These are phyloP conservation scores for Picus viridis DNA, from an alignment of 2,797 vertebrate genomes.

Conservation along the genomic window DNA sequence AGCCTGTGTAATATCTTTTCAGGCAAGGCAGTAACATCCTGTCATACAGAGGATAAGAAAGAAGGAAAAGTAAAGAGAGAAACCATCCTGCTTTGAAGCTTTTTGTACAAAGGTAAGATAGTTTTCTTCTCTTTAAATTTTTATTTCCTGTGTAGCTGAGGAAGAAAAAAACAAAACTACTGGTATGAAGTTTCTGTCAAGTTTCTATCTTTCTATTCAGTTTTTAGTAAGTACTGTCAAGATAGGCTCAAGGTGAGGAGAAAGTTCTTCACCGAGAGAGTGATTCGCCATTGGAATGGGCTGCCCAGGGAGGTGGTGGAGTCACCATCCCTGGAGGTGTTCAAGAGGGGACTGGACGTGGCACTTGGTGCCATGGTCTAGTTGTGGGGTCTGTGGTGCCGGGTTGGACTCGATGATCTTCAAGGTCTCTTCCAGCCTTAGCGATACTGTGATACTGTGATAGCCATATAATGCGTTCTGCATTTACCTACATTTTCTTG, in stretches of 20 bases:
- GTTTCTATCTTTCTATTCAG: not conserved
- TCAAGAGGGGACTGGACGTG: too few species aligned
- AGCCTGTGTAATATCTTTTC: conserved; percentile 3
- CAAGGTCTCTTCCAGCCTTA: too few species aligned
- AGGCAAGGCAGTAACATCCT: conserved; percentile 51
- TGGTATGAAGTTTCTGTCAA: not conserved
- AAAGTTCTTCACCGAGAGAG: too few species aligned
- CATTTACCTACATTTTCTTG: not conserved
- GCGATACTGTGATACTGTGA: too few species aligned
- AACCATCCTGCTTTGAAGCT: conserved; percentile 21
- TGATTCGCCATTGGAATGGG: too few species aligned
- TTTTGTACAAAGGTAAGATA: conserved; percentile 66
- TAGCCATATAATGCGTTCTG: not conserved
- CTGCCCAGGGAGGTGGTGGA: too few species aligned
- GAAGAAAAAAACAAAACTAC: fast-evolving
- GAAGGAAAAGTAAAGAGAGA: not conserved
- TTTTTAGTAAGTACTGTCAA: not conserved
- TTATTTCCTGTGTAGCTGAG: not conserved
- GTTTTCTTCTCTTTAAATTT: not conserved
- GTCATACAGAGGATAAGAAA: conserved; percentile 40
- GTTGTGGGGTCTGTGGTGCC: too few species aligned
- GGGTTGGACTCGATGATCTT: too few species aligned
- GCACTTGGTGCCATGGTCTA: too few species aligned
- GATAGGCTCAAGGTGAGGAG: too few species aligned
- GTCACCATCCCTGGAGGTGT: too few species aligned